Conservation (phyloP, 2,888 invertebrate species). For the Micoletzkya japonica region DNA sequence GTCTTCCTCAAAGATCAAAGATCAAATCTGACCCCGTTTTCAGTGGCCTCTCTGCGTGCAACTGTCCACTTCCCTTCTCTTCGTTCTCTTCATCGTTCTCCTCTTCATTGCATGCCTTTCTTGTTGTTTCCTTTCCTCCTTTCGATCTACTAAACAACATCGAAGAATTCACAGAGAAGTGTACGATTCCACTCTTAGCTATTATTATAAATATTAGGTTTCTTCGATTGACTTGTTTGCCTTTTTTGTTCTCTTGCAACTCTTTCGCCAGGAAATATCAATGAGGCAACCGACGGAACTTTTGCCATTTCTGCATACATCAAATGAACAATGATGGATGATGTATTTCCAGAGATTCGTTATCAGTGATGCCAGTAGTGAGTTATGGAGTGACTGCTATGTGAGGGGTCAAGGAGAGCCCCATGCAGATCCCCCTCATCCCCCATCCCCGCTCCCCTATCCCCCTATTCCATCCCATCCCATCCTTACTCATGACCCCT, state of each 20-base stretch:
- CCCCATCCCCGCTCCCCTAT: background rate
- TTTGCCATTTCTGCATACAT: background rate
- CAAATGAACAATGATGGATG: background rate
- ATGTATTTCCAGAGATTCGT: no score
- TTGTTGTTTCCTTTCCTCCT: slow-evolving; percentile 2
- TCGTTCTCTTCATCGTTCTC: background rate
- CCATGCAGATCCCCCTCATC: no score
- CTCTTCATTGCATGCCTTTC: background rate
- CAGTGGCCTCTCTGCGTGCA: slow-evolving; percentile 11
- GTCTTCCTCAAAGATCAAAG: background rate
- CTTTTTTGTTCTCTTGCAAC: no score
- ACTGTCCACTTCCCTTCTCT: slow-evolving; percentile 7
- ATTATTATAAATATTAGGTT: no score
- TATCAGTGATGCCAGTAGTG: background rate
- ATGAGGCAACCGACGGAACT: no score
- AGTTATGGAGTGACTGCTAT: background rate
- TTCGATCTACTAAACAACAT: no score
- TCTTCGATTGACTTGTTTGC: no score
- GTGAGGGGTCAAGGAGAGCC: slow-evolving; percentile 11
- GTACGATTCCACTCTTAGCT: no score
- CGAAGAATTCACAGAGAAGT: no score
- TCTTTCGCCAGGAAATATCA: no score
- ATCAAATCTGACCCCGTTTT: background rate
- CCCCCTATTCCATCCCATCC: slow-evolving; percentile 1
- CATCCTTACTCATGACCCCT: background rate